These are phyloP conservation scores for Oreocharis arfaki DNA, from an alignment of 2,113 vertebrate species.

Conservation along the genomic window DNA sequence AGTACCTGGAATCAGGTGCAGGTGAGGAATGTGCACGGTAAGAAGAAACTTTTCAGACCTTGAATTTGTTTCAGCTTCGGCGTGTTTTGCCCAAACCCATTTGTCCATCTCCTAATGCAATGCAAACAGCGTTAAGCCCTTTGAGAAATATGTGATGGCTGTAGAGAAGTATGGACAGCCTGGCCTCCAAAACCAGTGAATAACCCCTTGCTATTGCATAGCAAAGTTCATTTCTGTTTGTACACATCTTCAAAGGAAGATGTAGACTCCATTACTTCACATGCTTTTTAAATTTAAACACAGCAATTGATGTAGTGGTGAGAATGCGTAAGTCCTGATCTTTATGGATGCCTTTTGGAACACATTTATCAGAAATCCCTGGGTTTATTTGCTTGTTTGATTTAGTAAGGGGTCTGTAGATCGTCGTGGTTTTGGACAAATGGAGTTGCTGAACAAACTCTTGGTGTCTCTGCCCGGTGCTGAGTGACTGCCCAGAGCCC, in stretches of 20 bases:
- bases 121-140: constrained; percentile 7
- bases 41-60: not conserved
- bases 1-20: not conserved
- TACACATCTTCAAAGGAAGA: constrained; percentile 17
- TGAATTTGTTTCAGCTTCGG: not conserved
- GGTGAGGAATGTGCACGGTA: not conserved
- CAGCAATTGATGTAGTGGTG: not conserved
- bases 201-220: not conserved
- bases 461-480: not conserved
- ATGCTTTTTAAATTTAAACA: constrained; percentile 8
- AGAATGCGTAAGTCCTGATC: not conserved
- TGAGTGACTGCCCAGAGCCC: not conserved
- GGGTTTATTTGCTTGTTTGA: not conserved
- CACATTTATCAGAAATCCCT: not conserved
- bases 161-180: not conserved
- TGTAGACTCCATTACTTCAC: not conserved
- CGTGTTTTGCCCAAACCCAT: not conserved
- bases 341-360: constrained; percentile 11
- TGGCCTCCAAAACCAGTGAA: constrained; percentile 45
- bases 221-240: constrained; percentile 23
- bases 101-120: not conserved
- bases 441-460: not conserved
- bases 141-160: constrained; percentile 15
- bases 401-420: not conserved
- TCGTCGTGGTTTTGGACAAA: not conserved